Evolutionary conservation across 2,888 invertebrate species (phyloP), one percentile per base, ranked within the genome.

Genomic region (Teleogryllus oceanicus): DNA sequence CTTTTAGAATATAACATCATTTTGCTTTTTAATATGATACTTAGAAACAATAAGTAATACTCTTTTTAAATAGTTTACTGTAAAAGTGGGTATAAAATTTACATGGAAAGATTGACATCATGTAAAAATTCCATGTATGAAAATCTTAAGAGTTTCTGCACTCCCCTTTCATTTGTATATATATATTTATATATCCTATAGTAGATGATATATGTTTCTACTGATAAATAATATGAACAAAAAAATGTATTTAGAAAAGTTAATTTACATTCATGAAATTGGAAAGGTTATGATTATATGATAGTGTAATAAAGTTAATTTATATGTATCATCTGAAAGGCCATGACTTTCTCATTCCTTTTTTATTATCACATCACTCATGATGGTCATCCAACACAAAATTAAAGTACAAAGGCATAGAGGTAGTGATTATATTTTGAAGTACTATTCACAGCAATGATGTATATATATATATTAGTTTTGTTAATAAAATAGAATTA

Each of bases 401-500:
- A 62, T 18, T 62, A 18, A 62, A 62, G 62, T 62, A 62, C n/a
- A n/a, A 62, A 62, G 62, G 62, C 62, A 62, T 62, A 62, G 62
- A 62, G 62, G 62, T 62, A 62, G 62, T 62, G n/a, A 37, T 37
- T 37, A n/a, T 62, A 62, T 62, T 18, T 62, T 62, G 62, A 62
- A 62, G n/a, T 18, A 18, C 62, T 62, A 62, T 62, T 62, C 62
- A 13, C 62, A 62, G 62, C 62, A 62, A 62, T 62, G 8, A 37
- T 37, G 37, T 62, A n/a, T n/a, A 62, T 62, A 62, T 62, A 62
- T 16, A n/a, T n/a, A n/a, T n/a, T n/a, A n/a, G n/a, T 21, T 21
- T 62, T 62, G 13, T 18, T 62, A 62, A 62, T 62, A 62, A 62
- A 62, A 62, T 62, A 62, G 62, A 62, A 62, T 62, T 62, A 62